Base-by-base conservation (phyloP, 2,113 vertebrate genomes). In the Petromus typicus region DNA sequence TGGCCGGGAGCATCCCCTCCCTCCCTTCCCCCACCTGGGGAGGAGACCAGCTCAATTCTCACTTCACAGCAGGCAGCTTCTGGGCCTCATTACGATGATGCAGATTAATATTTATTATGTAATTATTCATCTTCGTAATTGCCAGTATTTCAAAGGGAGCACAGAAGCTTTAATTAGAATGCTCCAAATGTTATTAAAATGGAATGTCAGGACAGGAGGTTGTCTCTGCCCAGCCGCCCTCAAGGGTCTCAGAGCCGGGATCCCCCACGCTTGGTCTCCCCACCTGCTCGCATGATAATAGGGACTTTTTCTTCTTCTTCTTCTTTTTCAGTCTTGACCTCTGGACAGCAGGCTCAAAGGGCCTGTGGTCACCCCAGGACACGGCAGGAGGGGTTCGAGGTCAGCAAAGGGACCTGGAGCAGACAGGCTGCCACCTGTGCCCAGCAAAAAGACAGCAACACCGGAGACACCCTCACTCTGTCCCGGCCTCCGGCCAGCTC, bases 91-190 rank as follows among this genome's bases (percentile, higher is more conserved):
- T 92, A 95, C 37, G 10, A 64, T 79, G 90, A 96, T 94, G 94
- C 90, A 95, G 94, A 97, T 97, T 97, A 95, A 96, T 98, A 97
- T 97, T 97, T 97, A 97, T 98, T 96, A 96, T 94, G 96, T 90
- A 96, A 96, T 96, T 96, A 96, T 98, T 97, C 96, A 92, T 96
- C 96, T 97, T 96, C 51, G 73, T 97, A 97, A 98, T 96, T 96
- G 97, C 93, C 87, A 86, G 95, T 75, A 89, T 96, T 96, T 97
- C 95, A 96, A 80, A 97, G 85, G 59, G 88, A 95, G 94, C 79
- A 10, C 17, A 0, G 93, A 96, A 89, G 82, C 92, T 90, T 97
- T 97, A 90, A 96, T 97, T 95, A 96, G 97, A 92, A 88, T n/a
- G 51, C 71, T 96, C 89, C 56, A 90, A 93, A 94, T 92, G 76